Evolutionary conservation across 1,140 invertebrate species (phyloP).

Genomic region (Aphaenogaster ashmeadi): DNA sequence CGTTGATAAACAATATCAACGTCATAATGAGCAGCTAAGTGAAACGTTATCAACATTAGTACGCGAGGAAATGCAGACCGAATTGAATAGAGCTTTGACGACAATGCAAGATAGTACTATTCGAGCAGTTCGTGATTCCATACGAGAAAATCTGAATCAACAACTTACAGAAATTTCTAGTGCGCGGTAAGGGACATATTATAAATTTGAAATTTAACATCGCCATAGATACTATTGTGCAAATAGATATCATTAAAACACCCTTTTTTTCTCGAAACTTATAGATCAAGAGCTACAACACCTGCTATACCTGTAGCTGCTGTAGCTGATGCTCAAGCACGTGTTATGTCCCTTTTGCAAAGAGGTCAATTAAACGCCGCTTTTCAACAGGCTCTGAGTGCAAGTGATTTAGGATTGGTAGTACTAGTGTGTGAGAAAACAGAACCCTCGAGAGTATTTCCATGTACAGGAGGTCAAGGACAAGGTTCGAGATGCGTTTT

Average conservation of each 20-base stretch:
- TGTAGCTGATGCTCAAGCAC: constrained; percentile 88
- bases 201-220: background rate
- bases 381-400: constrained; percentile 95
- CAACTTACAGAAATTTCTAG: constrained; percentile 84
- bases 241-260: background rate
- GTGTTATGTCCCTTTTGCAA: constrained; percentile 91
- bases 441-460: constrained; percentile 93
- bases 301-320: constrained; percentile 82
- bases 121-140: constrained; percentile 81
- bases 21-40: constrained; percentile 81
- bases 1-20: constrained; percentile 81
- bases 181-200: constrained; percentile 76
- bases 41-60: constrained; percentile 79
- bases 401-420: constrained; percentile 94
- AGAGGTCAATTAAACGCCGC: constrained; percentile 94
- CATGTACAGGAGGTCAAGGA: constrained; percentile 87
- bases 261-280: constrained; percentile 5
- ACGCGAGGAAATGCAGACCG: constrained; percentile 83
- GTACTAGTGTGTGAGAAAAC: constrained; percentile 94
- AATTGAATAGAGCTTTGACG: constrained; percentile 79
- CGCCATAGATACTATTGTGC: background rate
- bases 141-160: constrained; percentile 84
- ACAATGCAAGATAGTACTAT: constrained; percentile 82
- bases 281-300: constrained; percentile 88
- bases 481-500: constrained; percentile 81